A percentile compares a stretch with the other conserved stretches of the same genome.
These are phyloP conservation scores for Prenolepis imparis DNA, from an alignment of 2,888 invertebrate species.

Conservation along the genomic window DNA sequence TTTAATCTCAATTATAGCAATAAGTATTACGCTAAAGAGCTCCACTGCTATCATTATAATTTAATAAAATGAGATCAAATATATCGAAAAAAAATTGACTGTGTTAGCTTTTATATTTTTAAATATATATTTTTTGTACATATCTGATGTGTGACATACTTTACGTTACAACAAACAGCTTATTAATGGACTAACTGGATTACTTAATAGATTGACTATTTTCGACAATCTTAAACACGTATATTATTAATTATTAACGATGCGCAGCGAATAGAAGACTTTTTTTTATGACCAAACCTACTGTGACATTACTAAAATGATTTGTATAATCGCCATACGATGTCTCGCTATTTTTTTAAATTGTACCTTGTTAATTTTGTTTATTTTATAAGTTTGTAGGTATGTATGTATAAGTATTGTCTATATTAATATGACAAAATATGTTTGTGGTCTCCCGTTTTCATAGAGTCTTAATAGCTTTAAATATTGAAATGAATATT, in stretches of 20 bases:
- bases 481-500: neutral
- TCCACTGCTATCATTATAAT: neutral
- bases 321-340: neutral
- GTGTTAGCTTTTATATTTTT: neutral
- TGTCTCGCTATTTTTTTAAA: neutral
- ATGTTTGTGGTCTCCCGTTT: too few species aligned
- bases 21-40: too few species aligned
- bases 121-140: neutral
- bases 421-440: too few species aligned
- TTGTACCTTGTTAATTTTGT: too few species aligned
- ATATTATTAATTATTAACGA: neutral
- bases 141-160: neutral
- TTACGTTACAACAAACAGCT: neutral
- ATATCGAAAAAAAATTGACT: neutral
- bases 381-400: too few species aligned
- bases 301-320: neutral
- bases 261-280: neutral
- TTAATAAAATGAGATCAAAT: neutral
- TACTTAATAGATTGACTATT: neutral
- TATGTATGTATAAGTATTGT: too few species aligned
- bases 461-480: too few species aligned
- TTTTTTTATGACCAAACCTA: neutral
- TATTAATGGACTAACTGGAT: neutral
- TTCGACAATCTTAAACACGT: neutral
- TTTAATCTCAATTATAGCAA: neutral